Evolutionary conservation across 2,113 vertebrate species (phyloP).

Genomic region (Odontophorus gujanensis): DNA sequence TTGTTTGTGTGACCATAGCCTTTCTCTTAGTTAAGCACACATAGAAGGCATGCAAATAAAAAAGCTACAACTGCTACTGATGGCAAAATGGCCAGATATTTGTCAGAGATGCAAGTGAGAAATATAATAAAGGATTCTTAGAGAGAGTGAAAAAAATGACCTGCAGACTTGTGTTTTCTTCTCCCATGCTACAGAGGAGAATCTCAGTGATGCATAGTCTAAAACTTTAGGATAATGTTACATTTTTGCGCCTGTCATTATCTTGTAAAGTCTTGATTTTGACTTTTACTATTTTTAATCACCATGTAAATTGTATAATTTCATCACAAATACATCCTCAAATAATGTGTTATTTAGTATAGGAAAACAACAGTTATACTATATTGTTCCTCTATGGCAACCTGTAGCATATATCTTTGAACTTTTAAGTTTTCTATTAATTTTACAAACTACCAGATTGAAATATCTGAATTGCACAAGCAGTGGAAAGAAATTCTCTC

Average conservation of each 20-base stretch:
- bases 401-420: background rate
- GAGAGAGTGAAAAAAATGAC: background rate
- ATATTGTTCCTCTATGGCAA: background rate
- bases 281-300: background rate
- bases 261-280: background rate
- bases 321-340: background rate
- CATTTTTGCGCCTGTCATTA: background rate
- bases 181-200: background rate
- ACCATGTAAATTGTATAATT: background rate
- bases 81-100: background rate
- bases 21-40: background rate
- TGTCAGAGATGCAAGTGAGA: background rate
- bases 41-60: background rate
- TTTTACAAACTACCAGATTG: background rate
- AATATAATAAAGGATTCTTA: background rate
- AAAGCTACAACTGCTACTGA: background rate
- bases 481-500: background rate
- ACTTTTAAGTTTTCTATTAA: background rate
- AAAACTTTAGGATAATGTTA: background rate
- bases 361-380: background rate
- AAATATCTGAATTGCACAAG: background rate
- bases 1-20: background rate
- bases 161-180: background rate
- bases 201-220: background rate
- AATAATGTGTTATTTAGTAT: background rate